Evolutionary conservation across 2,113 vertebrate genomes (phyloP), one percentile per base, ranked within the genome.

Genomic region (Sylvia atricapilla): DNA sequence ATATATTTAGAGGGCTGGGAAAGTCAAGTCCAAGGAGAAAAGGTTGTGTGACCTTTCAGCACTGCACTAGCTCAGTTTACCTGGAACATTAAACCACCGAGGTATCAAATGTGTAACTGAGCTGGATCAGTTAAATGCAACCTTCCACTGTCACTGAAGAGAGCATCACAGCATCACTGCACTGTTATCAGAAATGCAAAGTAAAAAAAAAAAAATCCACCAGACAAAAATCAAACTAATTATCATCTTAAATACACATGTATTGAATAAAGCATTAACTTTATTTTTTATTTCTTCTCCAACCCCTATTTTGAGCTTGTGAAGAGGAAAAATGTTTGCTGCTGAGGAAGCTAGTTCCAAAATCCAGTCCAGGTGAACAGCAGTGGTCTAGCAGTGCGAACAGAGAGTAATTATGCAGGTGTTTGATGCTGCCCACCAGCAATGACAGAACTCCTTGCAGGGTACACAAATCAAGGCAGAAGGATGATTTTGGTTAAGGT

Each of bases 351-450:
- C 35, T 6, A 4, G 16, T 37, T 87, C 46, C 15, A 21, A 80
- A 87, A 44, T 8, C 33, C 14, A 6, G 0, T 5, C 9, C 2
- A 35, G 23, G 23, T 13, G 30, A 88, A 44, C 27, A 44, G n/a
- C 27, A 35, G 43, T 7, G 55, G 43, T 46, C 55, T 35, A 25
- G 19, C 21, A 31, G 30, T 9, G 12, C 37, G n/a, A 37, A 31
- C 37, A 50, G 41, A 27, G 33, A 30, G 44, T 5, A 24, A 15
- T 8, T 10, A 5, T 35, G 31, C 25, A 39, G n/a, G 31, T 3
- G 2, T 28, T 20, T 50, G 56, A 15, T 1, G 5, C n/a, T 86
- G 41, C 49, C 17, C 1, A 0, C 28, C 35, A 39, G 31, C 33
- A 67, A 21, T 13, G 39, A 21, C 30, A 47, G 47, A 69, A 44